Evolutionary conservation across 2,888 invertebrate species (phyloP).

Genomic region (Branchipolynoe longqiensis): DNA sequence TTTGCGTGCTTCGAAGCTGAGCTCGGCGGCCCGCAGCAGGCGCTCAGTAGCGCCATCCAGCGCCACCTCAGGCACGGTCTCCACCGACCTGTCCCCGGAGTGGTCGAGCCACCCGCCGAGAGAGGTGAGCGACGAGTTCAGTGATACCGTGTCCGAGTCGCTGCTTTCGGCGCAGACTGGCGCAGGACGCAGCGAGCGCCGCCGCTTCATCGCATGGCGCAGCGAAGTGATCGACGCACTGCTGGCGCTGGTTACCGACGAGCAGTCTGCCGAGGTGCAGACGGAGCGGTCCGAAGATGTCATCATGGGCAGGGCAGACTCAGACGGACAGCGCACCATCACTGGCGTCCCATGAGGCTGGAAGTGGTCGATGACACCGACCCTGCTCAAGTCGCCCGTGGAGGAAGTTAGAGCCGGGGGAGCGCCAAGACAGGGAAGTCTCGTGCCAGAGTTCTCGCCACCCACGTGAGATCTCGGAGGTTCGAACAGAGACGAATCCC

Average conservation of each 20-base stretch:
- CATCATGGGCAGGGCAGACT: neutral
- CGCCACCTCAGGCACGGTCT: neutral
- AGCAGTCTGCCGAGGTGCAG: neutral
- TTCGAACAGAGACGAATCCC: no score
- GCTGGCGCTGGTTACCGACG: neutral
- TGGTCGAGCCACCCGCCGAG: neutral
- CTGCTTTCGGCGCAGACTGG: neutral
- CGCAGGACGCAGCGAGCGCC: neutral
- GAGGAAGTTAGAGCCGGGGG: no score
- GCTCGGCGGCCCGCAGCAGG: neutral
- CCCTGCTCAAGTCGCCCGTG: no score
- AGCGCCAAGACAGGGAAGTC: no score
- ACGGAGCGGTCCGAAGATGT: neutral
- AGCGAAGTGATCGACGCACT: slow-evolving; percentile 28
- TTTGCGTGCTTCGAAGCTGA: neutral
- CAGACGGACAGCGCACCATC: neutral
- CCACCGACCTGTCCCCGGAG: neutral
- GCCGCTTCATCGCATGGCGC: slow-evolving; percentile 40
- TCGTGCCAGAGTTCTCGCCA: no score
- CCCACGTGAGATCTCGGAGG: no score
- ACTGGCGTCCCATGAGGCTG: no score
- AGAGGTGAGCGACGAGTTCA: neutral
- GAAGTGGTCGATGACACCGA: no score
- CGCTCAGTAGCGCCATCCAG: neutral
- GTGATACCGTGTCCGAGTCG: neutral